These are phyloP conservation scores for Crotophaga sulcirostris DNA, from an alignment of 2,113 vertebrate species.

Conservation along the genomic window DNA sequence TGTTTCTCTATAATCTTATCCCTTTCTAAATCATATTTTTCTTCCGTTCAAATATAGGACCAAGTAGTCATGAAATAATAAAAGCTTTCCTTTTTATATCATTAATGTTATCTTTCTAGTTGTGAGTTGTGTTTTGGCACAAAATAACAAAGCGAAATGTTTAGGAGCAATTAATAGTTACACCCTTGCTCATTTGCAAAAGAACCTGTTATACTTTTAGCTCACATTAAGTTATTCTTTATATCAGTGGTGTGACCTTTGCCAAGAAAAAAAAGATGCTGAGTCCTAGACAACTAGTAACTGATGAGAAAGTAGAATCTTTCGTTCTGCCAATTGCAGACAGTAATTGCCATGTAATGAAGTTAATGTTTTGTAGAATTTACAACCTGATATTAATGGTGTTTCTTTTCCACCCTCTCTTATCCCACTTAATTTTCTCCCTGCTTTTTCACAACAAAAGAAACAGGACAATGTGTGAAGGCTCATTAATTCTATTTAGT, in stretches of 20 bases:
- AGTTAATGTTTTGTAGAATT: constrained; percentile 93
- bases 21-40: not conserved
- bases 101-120: not conserved
- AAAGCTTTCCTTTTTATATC: not conserved
- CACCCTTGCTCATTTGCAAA: constrained; percentile 16
- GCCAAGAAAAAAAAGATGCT: constrained; percentile 79
- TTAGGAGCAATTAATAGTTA: constrained; percentile 56
- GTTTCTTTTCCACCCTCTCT: constrained; percentile 69
- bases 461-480: constrained; percentile 80
- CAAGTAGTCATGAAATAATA: not conserved
- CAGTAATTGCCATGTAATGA: constrained; percentile 90
- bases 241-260: constrained; percentile 83
- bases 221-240: constrained; percentile 50
- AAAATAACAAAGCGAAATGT: not conserved
- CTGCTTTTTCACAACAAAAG: constrained; percentile 79
- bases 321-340: constrained; percentile 82
- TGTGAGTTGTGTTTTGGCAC: not conserved
- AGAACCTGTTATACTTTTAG: constrained; percentile 28
- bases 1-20: not conserved
- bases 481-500: constrained; percentile 83
- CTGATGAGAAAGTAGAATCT: constrained; percentile 77
- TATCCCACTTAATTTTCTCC: constrained; percentile 71
- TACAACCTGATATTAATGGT: constrained; percentile 83
- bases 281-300: constrained; percentile 75
- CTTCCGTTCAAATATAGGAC: not conserved